A percentile compares a stretch with the other conserved stretches of the same genome.
These are phyloP conservation scores for Zosterops borbonicus DNA, from an alignment of 2,113 vertebrate species.

Conservation along the genomic window DNA sequence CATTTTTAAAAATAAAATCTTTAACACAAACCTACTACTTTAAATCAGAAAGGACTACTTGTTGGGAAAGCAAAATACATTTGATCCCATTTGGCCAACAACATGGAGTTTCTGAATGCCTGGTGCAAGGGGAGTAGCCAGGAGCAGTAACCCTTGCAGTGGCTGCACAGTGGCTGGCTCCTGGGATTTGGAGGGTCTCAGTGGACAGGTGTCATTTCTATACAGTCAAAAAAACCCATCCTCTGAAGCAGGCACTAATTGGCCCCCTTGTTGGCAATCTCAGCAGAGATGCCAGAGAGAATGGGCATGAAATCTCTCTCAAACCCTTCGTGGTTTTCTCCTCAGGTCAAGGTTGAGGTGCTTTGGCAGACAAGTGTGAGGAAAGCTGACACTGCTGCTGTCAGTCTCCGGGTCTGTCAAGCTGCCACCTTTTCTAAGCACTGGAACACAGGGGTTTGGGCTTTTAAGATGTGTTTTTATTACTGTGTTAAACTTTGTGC, in stretches of 20 bases:
- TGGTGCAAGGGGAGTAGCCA: neutral
- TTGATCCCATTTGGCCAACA: neutral
- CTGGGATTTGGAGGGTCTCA: neutral
- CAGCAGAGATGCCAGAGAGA: slow-evolving; percentile 65
- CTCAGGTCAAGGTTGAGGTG: slow-evolving; percentile 69
- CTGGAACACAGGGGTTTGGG: neutral
- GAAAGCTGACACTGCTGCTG: slow-evolving; percentile 54
- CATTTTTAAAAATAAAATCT: neutral
- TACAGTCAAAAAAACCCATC: neutral
- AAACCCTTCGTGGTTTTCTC: slow-evolving; percentile 48
- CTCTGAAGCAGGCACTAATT: slow-evolving; percentile 43
- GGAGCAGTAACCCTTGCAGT: neutral
- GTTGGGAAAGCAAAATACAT: neutral
- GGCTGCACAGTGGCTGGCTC: neutral
- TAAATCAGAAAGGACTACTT: neutral
- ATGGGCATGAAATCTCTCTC: slow-evolving; percentile 52
- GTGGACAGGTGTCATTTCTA: slow-evolving; percentile 56
- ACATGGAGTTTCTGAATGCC: neutral
- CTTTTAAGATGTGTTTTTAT: slow-evolving; percentile 40
- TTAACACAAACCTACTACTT: neutral
- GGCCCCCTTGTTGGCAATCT: slow-evolving; percentile 65
- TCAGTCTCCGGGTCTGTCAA: slow-evolving; percentile 64
- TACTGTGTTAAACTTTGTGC: neutral
- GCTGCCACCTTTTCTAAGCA: slow-evolving; percentile 43
- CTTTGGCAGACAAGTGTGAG: slow-evolving; percentile 61